Conservation (phyloP, 2,113 vertebrate species). For the Arothron firmamentum region DNA sequence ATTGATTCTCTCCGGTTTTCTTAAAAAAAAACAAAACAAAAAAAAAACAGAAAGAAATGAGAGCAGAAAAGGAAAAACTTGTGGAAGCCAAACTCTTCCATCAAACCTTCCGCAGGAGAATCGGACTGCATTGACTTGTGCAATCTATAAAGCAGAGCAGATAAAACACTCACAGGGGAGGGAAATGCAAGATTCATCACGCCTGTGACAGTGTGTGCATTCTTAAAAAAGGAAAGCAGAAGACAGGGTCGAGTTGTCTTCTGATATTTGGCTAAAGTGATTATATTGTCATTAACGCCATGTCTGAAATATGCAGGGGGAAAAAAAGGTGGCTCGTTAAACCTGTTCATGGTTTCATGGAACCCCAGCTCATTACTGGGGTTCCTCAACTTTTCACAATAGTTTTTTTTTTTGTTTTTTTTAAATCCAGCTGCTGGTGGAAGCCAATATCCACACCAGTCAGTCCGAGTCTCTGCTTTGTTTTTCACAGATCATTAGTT, state of each 20-base stretch:
- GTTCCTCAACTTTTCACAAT: constrained; percentile 23
- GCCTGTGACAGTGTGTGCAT: too few species aligned
- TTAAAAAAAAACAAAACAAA: constrained; percentile 37
- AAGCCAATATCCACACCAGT: constrained; percentile 40
- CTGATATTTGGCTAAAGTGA: too few species aligned
- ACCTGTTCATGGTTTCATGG: too few species aligned
- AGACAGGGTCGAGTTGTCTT: too few species aligned
- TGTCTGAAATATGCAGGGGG: too few species aligned
- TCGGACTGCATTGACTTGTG: constrained; percentile 12
- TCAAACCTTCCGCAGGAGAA: constrained; percentile 32
- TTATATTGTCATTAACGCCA: too few species aligned
- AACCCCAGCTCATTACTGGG: neutral
- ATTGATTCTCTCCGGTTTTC: constrained; percentile 49
- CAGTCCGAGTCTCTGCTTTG: constrained; percentile 28
- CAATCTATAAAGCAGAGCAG: constrained; percentile 13
- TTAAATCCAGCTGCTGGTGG: neutral
- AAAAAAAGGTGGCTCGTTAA: too few species aligned
- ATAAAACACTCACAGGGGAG: neutral
- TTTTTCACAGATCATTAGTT: constrained; percentile 57
- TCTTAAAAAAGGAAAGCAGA: too few species aligned
- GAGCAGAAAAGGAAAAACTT: constrained; percentile 14
- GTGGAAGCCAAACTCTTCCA: constrained; percentile 36
- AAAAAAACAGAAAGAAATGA: constrained; percentile 38
- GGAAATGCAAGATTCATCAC: neutral
- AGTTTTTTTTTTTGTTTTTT: constrained; percentile 38